Conservation (phyloP, 2,797 vertebrate genomes). For the Ctenopoma kingsleyae region DNA sequence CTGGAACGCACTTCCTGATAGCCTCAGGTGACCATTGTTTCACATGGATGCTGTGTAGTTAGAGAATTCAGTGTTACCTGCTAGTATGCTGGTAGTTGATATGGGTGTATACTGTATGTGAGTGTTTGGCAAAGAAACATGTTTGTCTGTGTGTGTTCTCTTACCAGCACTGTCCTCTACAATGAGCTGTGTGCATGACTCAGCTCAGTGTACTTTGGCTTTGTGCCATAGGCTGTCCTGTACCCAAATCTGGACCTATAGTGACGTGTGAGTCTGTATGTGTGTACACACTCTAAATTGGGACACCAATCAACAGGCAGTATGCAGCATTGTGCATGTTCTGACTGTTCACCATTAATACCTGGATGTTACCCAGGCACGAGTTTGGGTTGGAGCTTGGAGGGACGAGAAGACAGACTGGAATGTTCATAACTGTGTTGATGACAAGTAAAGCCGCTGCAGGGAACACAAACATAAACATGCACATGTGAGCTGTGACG, state of each 20-base stretch:
- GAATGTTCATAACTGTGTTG: conserved; percentile 47
- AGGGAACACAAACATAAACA: conserved; percentile 39
- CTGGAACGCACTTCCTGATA: conserved; percentile 6
- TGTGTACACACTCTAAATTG: conserved; percentile 31
- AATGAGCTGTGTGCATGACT: conserved; percentile 63
- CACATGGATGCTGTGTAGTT: background rate
- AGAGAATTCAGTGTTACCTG: conserved; percentile 28
- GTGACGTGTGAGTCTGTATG: conserved; percentile 11
- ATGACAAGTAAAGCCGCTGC: conserved; percentile 17
- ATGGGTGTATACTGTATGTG: conserved; percentile 8
- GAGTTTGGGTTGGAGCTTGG: conserved; percentile 27
- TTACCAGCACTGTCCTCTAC: conserved; percentile 55
- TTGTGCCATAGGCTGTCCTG: conserved; percentile 27
- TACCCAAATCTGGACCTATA: conserved; percentile 46
- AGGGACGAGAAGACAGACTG: conserved; percentile 36
- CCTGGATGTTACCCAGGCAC: conserved; percentile 14
- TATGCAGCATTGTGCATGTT: conserved; percentile 37
- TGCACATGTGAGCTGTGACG: conserved; percentile 42
- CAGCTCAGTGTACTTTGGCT: conserved; percentile 56
- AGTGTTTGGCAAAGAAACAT: conserved; percentile 28
- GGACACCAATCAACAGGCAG: conserved; percentile 27
- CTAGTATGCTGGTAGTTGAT: conserved; percentile 37
- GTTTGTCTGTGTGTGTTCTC: conserved; percentile 46
- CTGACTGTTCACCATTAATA: conserved; percentile 42
- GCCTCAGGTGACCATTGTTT: conserved; percentile 37